Conservation (phyloP, 2,113 vertebrate genomes). For the Vulpes lagopus region DNA sequence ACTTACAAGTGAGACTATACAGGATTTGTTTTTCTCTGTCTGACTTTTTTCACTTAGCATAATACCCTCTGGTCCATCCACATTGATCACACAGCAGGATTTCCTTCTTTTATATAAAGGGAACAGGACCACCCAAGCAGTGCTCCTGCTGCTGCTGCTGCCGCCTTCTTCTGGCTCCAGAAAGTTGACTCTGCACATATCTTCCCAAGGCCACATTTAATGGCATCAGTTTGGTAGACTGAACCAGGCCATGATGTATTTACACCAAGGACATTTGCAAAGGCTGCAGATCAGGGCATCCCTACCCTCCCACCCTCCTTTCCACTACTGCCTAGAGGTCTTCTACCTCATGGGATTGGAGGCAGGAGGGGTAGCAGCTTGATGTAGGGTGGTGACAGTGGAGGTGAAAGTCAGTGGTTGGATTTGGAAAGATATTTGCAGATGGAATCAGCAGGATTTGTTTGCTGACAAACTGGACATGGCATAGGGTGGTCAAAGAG, state of each 20-base stretch:
- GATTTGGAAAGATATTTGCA: background rate
- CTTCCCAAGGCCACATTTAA: background rate
- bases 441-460: background rate
- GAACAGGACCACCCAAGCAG: background rate
- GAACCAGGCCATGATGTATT: background rate
- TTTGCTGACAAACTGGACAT: background rate
- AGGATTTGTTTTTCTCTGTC: background rate
- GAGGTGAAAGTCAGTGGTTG: background rate
- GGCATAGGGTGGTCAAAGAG: background rate
- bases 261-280: background rate
- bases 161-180: background rate
- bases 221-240: background rate
- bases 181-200: no score
- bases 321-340: background rate
- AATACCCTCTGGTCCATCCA: background rate
- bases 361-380: background rate
- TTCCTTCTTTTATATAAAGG: background rate
- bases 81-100: background rate
- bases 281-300: background rate
- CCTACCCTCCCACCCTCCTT: rapidly evolving
- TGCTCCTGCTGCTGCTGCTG: background rate
- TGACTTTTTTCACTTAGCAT: background rate
- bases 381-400: background rate
- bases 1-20: background rate
- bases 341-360: background rate